Base-by-base conservation (phyloP, 2,797 vertebrate genomes). In the Euthynnus affinis region DNA sequence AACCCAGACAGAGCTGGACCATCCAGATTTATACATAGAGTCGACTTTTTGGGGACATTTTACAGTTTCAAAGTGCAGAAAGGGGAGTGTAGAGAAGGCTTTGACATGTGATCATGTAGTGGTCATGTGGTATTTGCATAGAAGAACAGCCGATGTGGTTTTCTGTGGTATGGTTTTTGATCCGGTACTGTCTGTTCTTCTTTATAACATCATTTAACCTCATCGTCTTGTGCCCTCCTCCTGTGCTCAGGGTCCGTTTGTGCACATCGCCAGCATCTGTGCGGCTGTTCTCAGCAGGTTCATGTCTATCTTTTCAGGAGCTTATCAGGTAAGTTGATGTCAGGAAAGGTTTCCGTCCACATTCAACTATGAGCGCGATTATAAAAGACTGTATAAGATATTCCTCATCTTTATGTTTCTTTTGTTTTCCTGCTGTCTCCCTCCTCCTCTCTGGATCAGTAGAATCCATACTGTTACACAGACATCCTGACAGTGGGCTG, bases 401-500 rank as follows among this genome's bases (percentile, higher is more conserved):
- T 22, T 55, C 65, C 46, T 81, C 20, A 55, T 79, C 9, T 63
- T 13, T 34, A 32, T 53, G 44, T 73, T 37, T 10, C n/a, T n/a
- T n/a, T 56, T 46, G 68, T 44, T 55, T 18, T 44, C n/a, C n/a
- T n/a, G n/a, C n/a, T n/a, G n/a, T 44, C 12, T 40, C 8, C 40
- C 25, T 34, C 13, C 20, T 71, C 42, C 60, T 87, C 40, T 91
- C 65, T 86, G 89, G 83, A 93, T 91, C 93, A 98, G 96, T 98
- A 98, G 98, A 98, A 97, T 94, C 97, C 97, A 32, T 98, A 99
- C 88, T 98, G 97, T 93, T 99, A 99, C 34, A 95, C 96, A 0
- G 98, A 99, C 91, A 97, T 97, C 94, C 96, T 99, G 90, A 99
- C 98, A 2, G 98, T 99, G 84, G 97, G 97, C 87, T 99, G 98